A percentile compares a stretch with the other conserved stretches of the same genome.
Conservation (phyloP, 2,888 invertebrate genomes). For the Philaethria dido region DNA sequence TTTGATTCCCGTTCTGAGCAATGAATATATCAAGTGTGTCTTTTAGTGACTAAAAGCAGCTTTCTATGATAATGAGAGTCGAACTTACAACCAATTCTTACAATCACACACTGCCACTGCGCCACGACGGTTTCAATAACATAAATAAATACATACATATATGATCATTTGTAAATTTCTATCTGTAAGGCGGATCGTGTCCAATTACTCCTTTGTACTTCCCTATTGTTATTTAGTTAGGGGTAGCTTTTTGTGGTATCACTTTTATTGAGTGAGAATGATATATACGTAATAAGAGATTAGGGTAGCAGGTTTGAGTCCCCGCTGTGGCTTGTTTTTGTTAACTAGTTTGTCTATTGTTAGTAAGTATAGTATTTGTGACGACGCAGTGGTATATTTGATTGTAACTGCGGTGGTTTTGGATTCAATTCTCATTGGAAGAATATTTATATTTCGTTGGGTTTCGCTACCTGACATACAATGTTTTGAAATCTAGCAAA, state of each 20-base stretch:
- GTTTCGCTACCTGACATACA: too few relatives aligned
- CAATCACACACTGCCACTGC: background rate
- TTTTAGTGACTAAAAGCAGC: too few relatives aligned
- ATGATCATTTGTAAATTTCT: constrained; percentile 43
- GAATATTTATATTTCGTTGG: too few relatives aligned
- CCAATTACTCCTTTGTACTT: constrained; percentile 48
- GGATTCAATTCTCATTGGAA: too few relatives aligned
- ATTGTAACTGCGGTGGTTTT: too few relatives aligned
- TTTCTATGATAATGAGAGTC: too few relatives aligned
- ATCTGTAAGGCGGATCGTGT: constrained; percentile 48
- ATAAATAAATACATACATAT: constrained; percentile 11
- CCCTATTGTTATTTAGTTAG: constrained; percentile 54
- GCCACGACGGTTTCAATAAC: too few relatives aligned
- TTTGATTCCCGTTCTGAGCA: too few relatives aligned
- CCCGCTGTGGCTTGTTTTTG: background rate
- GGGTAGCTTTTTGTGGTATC: constrained; percentile 31
- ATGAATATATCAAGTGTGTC: too few relatives aligned
- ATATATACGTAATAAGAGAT: background rate
- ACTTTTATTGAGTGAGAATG: constrained; percentile 12
- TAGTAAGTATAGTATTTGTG: too few relatives aligned
- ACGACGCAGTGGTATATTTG: too few relatives aligned
- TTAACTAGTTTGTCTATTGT: background rate
- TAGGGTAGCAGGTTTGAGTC: background rate
- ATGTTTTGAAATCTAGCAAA: too few relatives aligned
- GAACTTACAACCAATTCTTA: background rate